phyloP scores from a whole-genome alignment of 2,888 invertebrate species.

The Microctonus aethiopoides region DNA sequence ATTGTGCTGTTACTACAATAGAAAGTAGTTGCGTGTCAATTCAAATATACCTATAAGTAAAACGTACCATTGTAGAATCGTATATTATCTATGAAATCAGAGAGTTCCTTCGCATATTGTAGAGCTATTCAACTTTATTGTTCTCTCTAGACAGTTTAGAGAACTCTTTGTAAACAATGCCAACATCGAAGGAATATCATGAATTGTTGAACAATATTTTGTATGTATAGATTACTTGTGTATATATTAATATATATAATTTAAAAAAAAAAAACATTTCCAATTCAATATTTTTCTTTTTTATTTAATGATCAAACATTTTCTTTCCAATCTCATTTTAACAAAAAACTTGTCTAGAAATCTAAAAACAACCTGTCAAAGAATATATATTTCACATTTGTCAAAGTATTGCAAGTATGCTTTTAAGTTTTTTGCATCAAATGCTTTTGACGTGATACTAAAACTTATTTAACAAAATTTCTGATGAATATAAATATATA shows the following conservation, averaged over 20 bases:
- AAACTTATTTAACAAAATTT: neutral
- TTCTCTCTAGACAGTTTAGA: neutral
- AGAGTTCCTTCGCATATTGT: neutral
- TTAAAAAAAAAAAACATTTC: no score
- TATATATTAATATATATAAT: no score
- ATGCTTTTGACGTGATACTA: neutral
- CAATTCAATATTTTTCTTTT: no score
- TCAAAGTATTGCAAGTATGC: neutral
- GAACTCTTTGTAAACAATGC: neutral
- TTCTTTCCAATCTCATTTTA: no score
- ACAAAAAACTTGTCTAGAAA: no score
- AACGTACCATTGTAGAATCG: neutral
- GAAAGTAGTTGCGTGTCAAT: constrained; percentile 1
- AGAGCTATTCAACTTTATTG: neutral
- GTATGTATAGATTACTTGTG: no score
- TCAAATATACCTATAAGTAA: neutral
- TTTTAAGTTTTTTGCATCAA: neutral
- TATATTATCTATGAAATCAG: neutral
- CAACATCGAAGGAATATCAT: neutral
- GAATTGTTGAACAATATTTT: neutral
- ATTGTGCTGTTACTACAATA: neutral
- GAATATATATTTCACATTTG: neutral
- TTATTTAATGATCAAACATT: no score
- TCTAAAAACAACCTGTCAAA: neutral
- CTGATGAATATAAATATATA: no score